Base-by-base conservation (phyloP, 37 sponge, comb jelly and placozoan species). In the Tethya wilhelma region DNA sequence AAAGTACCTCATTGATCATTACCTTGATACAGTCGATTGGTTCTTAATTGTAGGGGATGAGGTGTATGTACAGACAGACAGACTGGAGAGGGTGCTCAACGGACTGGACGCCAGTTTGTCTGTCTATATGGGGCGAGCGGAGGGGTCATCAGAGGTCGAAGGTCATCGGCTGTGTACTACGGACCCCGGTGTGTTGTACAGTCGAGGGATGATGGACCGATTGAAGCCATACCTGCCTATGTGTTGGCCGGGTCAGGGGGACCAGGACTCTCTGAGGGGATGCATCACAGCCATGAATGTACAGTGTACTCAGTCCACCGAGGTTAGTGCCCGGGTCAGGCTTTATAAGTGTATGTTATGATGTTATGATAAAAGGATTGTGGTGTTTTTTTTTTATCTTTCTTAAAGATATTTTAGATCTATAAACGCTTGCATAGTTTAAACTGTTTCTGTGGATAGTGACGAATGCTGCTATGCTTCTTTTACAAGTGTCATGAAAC, bases 11-110 rank as follows among this genome's bases (percentile, higher is more conserved):
- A 44, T 68, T 11, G 62, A 59, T 25, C 55, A 76, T 26, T 81
- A 76, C 37, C 70, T 74, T 19, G 69, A 80, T 33, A 36, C 12
- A 19, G 56, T 75, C 37, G 83, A 82, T 29, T 88, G 89, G 89
- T 81, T 88, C 44, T 11, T 88, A 49, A 33, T 88, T 0, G 70
- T 77, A 1, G 72, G 78, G 29, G 89, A 88, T 39, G 72, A 62
- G 31, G 46, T 71, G 26, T 88, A 77, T 63, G 78, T 88, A 0
- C 60, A 29, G 41, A 49, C 69, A 20, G 57, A 42, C 1, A 6
- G 25, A 1, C 37, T 88, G 55, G 75, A 88, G 40, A 77, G 1
- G 38, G 30, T 6, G 31, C 43, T 88, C 42, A 73, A 81, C 53
- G 1, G 20, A 9, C 67, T 62, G 14, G 74, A 86, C 38, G 66